Conservation (phyloP, 2,888 invertebrate genomes). For the Polyommatus iphigenia region DNA sequence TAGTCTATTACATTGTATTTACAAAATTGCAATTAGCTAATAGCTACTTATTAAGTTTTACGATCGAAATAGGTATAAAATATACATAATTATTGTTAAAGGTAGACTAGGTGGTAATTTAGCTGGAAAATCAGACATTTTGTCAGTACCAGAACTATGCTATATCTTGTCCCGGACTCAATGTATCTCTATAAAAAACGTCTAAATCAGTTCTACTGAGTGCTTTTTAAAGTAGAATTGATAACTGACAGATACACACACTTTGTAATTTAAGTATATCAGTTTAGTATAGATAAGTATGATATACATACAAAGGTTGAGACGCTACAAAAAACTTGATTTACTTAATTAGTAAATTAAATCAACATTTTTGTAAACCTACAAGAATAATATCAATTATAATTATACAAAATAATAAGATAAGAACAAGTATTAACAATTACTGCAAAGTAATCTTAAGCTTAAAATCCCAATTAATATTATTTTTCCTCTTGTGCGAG, state of each 20-base stretch:
- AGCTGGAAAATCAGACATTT: background rate
- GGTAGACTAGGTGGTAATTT: background rate
- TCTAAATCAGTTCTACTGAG: too few relatives aligned
- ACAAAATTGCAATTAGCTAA: background rate
- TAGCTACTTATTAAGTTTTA: background rate
- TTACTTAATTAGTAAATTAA: too few relatives aligned
- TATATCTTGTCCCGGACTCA: too few relatives aligned
- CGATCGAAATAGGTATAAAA: background rate
- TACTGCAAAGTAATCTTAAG: background rate
- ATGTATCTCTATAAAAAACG: too few relatives aligned
- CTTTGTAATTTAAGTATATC: too few relatives aligned
- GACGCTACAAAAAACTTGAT: too few relatives aligned
- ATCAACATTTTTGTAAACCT: too few relatives aligned
- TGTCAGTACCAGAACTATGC: too few relatives aligned
- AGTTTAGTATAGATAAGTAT: too few relatives aligned
- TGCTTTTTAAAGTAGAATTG: too few relatives aligned
- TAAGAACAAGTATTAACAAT: background rate
- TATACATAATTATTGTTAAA: background rate
- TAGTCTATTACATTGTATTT: background rate
- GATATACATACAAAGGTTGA: too few relatives aligned
- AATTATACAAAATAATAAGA: background rate
- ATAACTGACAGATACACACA: too few relatives aligned
- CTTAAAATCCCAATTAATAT: conserved; percentile 10
- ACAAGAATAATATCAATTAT: background rate
- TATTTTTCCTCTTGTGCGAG: background rate